These are phyloP conservation scores for Brachypodius melanocephalos DNA, from an alignment of 2,113 vertebrate genomes.

Conservation along the genomic window DNA sequence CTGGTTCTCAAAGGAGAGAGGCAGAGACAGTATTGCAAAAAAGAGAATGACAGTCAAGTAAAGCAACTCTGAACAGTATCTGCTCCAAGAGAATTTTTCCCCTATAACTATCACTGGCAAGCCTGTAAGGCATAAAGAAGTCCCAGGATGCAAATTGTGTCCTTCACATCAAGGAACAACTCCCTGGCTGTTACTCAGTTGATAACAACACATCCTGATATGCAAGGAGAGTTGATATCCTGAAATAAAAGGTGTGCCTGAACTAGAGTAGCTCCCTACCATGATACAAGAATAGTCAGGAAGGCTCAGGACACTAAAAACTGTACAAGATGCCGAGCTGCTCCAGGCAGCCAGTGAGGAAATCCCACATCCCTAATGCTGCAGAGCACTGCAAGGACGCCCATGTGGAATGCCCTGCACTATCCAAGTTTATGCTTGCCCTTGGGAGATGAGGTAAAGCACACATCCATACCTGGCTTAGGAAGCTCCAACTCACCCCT, in stretches of 20 bases:
- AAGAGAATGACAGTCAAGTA: background rate
- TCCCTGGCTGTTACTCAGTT: background rate
- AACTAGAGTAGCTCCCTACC: background rate
- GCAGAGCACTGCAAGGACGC: background rate
- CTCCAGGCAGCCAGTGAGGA: background rate
- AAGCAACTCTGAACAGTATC: background rate
- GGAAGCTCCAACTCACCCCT: background rate
- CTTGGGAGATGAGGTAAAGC: background rate
- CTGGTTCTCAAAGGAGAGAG: background rate
- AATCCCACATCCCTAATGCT: background rate
- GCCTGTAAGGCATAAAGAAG: background rate
- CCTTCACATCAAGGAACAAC: background rate
- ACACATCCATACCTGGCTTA: background rate
- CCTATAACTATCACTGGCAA: background rate
- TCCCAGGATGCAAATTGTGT: background rate
- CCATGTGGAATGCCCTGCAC: background rate
- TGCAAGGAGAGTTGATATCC: background rate
- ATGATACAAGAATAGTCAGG: background rate
- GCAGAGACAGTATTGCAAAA: background rate
- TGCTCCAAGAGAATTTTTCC: background rate
- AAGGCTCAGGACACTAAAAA: background rate
- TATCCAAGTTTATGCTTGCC: background rate
- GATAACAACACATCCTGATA: background rate
- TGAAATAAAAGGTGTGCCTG: background rate
- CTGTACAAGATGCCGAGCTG: background rate